Evolutionary conservation across 2,888 invertebrate species (phyloP), one percentile per base, ranked within the genome.

Genomic region (Macrosiphum euphorbiae): DNA sequence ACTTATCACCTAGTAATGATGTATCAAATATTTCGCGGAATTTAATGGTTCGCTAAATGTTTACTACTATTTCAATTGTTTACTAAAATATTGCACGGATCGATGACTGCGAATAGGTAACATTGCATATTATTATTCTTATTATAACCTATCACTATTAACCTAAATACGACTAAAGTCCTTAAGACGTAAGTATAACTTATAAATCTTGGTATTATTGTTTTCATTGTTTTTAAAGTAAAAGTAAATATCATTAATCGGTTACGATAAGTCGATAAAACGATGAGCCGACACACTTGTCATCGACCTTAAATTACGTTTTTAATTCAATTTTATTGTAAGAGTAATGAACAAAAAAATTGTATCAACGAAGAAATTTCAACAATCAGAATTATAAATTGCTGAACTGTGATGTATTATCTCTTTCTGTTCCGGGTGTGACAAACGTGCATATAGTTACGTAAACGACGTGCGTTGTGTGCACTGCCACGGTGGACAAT

Each of bases 401-500:
- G 13, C n/a, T 58, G n/a, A 85, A 58, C 35, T 87, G 10, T 35
- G 35, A 52, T 67, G 50, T 89, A 24, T 16, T 89, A 87, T 89
- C 26, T 44, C 28, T 50, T 88, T 28, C 16, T 90, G 50, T 94
- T 94, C 61, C 86, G 61, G 61, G 86, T 94, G 50, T 90, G 28
- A 86, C 84, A 86, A 52, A 94, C 41, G 35, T 11, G 35, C 20
- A 35, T 35, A 35, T 44, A 28, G 86, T 94, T 94, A 94, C 93
- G 85, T 90, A 85, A 94, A 61, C 26, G 20, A 50, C n/a, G 11
- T 88, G 47, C 28, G 35, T 47, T 35, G 28, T 86, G 61, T 61
- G 61, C 87, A 61, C 47, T 13, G 11, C 61, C 35, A 50, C 41
- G 52, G 58, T 85, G 41, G 61, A 58, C 85, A 94, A 90, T 94